phyloP scores from a whole-genome alignment of 2,888 invertebrate species.

The Oxyscelio sp. region DNA sequence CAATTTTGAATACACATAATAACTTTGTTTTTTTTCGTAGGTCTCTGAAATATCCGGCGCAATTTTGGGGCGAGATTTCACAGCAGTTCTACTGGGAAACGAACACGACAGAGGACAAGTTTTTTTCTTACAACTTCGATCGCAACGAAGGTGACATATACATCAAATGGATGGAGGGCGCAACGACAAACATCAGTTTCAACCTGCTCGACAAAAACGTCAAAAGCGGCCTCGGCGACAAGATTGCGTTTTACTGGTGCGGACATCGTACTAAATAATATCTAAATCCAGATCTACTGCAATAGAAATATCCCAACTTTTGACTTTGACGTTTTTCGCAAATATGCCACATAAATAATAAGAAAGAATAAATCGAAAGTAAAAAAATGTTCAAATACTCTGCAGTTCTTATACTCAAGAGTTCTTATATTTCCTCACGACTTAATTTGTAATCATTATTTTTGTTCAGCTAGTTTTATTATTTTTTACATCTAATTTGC shows the following conservation, averaged over 20 bases:
- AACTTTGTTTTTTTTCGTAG: conserved; percentile 73
- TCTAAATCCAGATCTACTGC: too few relatives aligned
- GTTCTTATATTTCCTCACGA: too few relatives aligned
- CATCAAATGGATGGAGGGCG: conserved; percentile 98
- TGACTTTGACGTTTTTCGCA: too few relatives aligned
- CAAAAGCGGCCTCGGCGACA: conserved; percentile 95
- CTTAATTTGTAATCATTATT: too few relatives aligned
- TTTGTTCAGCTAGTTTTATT: too few relatives aligned
- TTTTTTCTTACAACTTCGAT: conserved; percentile 97
- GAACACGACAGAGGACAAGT: conserved; percentile 92
- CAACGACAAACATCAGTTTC: conserved; percentile 98
- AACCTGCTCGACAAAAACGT: conserved; percentile 98
- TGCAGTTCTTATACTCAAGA: too few relatives aligned
- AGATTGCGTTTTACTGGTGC: conserved; percentile 98
- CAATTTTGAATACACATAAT: too few relatives aligned
- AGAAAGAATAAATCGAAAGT: too few relatives aligned
- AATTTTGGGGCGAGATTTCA: conserved; percentile 98
- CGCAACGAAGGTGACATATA: conserved; percentile 95
- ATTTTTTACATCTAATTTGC: too few relatives aligned
- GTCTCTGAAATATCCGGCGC: conserved; percentile 96
- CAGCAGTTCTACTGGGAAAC: conserved; percentile 98
- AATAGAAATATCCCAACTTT: too few relatives aligned
- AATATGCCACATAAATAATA: too few relatives aligned
- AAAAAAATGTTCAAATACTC: too few relatives aligned
- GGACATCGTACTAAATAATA: conserved; percentile 85